phyloP scores from a whole-genome alignment of 2,113 vertebrate genomes.

The Sylvicapra grimmia region DNA sequence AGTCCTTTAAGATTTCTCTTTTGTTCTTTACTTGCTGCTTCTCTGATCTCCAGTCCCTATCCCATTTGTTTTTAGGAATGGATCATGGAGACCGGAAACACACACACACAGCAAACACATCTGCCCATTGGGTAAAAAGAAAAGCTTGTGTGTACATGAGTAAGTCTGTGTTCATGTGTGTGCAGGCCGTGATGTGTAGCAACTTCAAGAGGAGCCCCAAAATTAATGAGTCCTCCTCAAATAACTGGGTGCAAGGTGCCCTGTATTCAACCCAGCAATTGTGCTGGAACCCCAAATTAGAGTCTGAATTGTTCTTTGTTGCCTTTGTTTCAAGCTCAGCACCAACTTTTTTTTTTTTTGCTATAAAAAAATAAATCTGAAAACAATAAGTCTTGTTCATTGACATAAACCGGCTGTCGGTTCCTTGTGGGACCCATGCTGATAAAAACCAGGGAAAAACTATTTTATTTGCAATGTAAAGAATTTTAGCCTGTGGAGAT shows the following conservation, averaged over 20 bases:
- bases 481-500: slow-evolving; percentile 87
- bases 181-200: not conserved
- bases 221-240: slow-evolving; percentile 65
- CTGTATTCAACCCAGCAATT: slow-evolving; percentile 60
- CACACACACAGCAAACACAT: not conserved
- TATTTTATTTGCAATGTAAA: slow-evolving; percentile 86
- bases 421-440: slow-evolving; percentile 84
- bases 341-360: slow-evolving; percentile 70
- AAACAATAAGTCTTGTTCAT: slow-evolving; percentile 85
- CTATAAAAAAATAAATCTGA: slow-evolving; percentile 84
- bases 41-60: not conserved
- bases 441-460: slow-evolving; percentile 92
- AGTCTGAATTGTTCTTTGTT: slow-evolving; percentile 85
- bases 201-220: not conserved
- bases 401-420: slow-evolving; percentile 86
- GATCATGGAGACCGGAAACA: slow-evolving; percentile 11
- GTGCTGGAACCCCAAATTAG: slow-evolving; percentile 68
- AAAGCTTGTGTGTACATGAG: not conserved
- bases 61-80: slow-evolving; percentile 22
- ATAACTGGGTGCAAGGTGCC: slow-evolving; percentile 51
- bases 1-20: not conserved
- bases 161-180: not conserved
- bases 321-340: slow-evolving; percentile 86
- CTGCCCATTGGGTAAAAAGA: not conserved
- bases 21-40: not conserved